These are phyloP conservation scores for Brotula barbata DNA, from an alignment of 2,797 vertebrate genomes.

Conservation along the genomic window DNA sequence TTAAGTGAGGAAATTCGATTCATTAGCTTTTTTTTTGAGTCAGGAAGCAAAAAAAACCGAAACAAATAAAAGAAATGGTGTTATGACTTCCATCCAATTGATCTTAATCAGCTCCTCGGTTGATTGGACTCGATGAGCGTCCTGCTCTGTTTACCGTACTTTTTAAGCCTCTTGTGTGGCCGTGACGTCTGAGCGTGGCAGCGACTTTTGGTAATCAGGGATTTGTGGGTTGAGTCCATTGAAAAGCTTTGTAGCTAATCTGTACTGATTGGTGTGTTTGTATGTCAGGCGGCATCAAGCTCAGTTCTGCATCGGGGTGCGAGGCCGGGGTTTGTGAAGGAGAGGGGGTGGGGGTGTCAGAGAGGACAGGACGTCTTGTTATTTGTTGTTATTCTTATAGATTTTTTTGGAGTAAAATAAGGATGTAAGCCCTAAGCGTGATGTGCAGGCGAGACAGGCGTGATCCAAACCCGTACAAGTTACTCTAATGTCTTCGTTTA, in stretches of 20 bases:
- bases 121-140: too few relatives aligned
- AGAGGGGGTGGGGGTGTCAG: conserved; percentile 25
- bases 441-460: neutral
- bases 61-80: too few relatives aligned
- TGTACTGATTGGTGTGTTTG: conserved; percentile 51
- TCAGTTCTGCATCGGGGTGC: conserved; percentile 60
- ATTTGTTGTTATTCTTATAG: conserved; percentile 30
- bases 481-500: conserved; percentile 33
- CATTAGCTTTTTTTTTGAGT: too few relatives aligned
- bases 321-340: conserved; percentile 42
- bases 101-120: too few relatives aligned
- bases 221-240: conserved; percentile 44
- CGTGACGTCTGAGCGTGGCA: conserved; percentile 9
- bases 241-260: conserved; percentile 56
- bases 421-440: conserved; percentile 4
- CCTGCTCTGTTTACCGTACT: conserved; percentile 19
- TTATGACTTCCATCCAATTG: too few relatives aligned
- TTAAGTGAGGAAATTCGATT: conserved; percentile 7
- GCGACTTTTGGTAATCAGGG: conserved; percentile 34
- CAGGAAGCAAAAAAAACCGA: too few relatives aligned
- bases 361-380: conserved; percentile 28
- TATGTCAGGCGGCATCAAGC: conserved; percentile 40
- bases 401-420: conserved; percentile 31
- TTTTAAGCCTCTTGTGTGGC: conserved; percentile 8
- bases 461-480: conserved; percentile 21